Percentiles rank a stretch among this genome's conserved stretches.
phyloP scores from a whole-genome alignment of 2,113 vertebrate genomes.

The Catharus fuscescens region DNA sequence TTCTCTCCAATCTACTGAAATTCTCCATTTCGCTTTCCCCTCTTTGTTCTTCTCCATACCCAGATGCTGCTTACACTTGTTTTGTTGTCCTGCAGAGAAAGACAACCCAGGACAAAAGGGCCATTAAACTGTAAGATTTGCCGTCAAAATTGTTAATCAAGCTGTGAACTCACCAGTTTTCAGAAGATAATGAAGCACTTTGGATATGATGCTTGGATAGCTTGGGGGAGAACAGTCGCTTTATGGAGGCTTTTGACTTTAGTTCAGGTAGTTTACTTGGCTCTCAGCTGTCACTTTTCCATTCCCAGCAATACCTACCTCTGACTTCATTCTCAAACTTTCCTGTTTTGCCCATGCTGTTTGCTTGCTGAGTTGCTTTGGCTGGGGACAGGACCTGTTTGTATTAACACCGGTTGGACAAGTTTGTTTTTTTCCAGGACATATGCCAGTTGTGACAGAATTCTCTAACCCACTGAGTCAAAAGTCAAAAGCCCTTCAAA shows the following conservation, averaged over 20 bases:
- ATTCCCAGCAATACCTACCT: background rate
- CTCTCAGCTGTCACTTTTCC: background rate
- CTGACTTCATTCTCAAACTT: background rate
- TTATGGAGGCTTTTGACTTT: background rate
- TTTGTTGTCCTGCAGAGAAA: background rate
- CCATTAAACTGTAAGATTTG: fast-evolving
- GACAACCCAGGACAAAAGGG: background rate
- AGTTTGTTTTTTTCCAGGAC: background rate
- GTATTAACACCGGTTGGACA: background rate
- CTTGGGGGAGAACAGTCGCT: fast-evolving
- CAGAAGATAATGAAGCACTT: background rate
- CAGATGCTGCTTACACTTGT: background rate
- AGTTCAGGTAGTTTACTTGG: background rate
- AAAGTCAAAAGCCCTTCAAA: background rate
- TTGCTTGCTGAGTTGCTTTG: background rate
- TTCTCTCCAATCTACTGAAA: background rate
- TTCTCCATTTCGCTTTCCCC: background rate
- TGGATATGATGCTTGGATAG: background rate
- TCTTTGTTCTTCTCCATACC: background rate
- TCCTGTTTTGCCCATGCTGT: background rate
- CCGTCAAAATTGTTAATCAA: background rate
- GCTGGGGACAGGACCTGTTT: background rate
- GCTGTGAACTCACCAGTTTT: background rate
- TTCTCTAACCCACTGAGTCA: background rate
- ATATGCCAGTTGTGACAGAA: background rate